phyloP scores from a whole-genome alignment of 2,888 invertebrate genomes.

The Eristalinus sepulchralis region DNA sequence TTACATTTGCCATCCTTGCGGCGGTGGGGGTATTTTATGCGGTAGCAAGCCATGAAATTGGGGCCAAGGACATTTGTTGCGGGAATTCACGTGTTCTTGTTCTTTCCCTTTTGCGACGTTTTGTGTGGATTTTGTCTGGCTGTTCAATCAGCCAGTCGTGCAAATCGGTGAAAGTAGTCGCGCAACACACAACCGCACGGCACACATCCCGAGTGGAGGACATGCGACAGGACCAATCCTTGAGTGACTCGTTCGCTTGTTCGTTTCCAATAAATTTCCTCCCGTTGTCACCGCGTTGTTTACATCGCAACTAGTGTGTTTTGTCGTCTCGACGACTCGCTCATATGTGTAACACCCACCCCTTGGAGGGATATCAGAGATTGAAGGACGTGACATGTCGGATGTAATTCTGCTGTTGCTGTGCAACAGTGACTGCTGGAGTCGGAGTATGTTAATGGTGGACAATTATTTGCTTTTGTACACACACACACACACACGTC shows the following conservation, averaged over 20 bases:
- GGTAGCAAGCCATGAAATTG: conserved; percentile 31
- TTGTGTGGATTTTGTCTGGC: conserved; percentile 56
- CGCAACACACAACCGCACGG: conserved; percentile 34
- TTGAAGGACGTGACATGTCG: conserved; percentile 60
- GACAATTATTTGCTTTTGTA: conserved; percentile 65
- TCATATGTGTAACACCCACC: conserved; percentile 15
- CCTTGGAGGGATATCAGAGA: conserved; percentile 26
- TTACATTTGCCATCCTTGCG: conserved; percentile 46
- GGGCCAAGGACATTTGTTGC: conserved; percentile 62
- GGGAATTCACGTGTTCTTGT: background rate
- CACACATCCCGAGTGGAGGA: conserved; percentile 20
- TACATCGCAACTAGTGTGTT: conserved; percentile 69
- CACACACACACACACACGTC: conserved; percentile 3
- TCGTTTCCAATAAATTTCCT: conserved; percentile 35
- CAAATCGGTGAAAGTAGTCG: conserved; percentile 66
- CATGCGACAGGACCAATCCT: conserved; percentile 44
- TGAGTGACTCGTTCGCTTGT: conserved; percentile 53
- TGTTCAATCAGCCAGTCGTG: conserved; percentile 69
- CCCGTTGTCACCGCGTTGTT: conserved; percentile 45
- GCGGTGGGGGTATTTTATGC: conserved; percentile 31
- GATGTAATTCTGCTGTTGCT: conserved; percentile 39
- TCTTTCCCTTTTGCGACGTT: background rate
- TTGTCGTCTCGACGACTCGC: conserved; percentile 46
- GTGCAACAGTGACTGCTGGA: background rate
- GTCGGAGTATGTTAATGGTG: conserved; percentile 67